Evolutionary conservation across 2,888 invertebrate genomes (phyloP).

Genomic region (Anthrax anthrax): DNA sequence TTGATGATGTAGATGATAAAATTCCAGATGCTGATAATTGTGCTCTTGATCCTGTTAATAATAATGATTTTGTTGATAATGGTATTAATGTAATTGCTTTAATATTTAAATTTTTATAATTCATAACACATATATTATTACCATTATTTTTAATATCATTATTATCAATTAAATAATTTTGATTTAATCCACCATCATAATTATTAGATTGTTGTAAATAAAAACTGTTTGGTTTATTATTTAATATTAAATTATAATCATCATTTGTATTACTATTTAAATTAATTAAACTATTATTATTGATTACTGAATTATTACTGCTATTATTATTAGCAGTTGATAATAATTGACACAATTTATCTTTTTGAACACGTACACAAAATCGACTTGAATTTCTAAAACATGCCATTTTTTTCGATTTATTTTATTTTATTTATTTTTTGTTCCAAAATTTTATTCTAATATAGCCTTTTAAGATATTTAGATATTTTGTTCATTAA

Average conservation of each 20-base stretch:
- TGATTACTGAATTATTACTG: too few relatives aligned
- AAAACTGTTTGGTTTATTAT: conserved; percentile 2
- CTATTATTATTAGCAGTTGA: conserved; percentile 43
- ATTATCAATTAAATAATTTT: too few relatives aligned
- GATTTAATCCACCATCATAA: too few relatives aligned
- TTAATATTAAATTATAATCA: too few relatives aligned
- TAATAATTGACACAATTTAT: conserved; percentile 65
- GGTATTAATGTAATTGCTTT: too few relatives aligned
- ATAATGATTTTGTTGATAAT: too few relatives aligned
- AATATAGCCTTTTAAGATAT: too few relatives aligned
- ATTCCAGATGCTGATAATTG: neutral
- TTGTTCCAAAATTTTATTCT: too few relatives aligned
- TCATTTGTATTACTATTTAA: neutral
- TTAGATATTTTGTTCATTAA: too few relatives aligned
- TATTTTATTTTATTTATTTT: too few relatives aligned
- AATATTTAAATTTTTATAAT: too few relatives aligned
- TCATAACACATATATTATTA: conserved; percentile 18
- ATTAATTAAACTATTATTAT: too few relatives aligned
- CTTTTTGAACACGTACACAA: conserved; percentile 61
- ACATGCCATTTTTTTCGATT: conserved; percentile 73
- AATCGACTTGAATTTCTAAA: conserved; percentile 58
- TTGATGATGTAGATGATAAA: neutral
- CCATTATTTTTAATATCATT: conserved; percentile 15
- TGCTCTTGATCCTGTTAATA: neutral
- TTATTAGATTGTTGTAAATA: neutral